Base-by-base conservation (phyloP, 2,113 vertebrate species). In the Eulemur rufifrons region DNA sequence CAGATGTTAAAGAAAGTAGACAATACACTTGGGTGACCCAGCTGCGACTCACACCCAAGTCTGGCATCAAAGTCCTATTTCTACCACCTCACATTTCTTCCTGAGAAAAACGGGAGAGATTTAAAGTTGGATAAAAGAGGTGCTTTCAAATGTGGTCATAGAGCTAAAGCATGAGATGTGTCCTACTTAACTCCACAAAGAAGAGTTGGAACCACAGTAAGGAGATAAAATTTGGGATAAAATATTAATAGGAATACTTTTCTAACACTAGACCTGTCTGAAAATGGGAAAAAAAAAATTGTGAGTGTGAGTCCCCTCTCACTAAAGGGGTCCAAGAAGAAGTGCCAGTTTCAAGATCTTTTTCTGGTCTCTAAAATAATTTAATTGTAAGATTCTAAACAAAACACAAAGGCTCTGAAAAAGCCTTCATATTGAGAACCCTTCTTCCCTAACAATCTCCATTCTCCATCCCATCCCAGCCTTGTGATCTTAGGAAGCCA, bases 201-300 rank as follows among this genome's bases (percentile, higher is more conserved):
- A 77, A 39, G 7, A 54, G 12, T 3, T 13, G 18, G 34, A 52
- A 42, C 12, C 3, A 18, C 0, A 2, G 12, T 66, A n/a, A 20
- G 39, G 32, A 12, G 12, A 39, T 37, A 17, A 47, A 45, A 59
- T 13, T 2, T 6, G 9, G 50, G 59, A 37, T 6, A 21, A 71
- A 69, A 50, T 54, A 54, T 54, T 54, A 54, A 54, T 1, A 39
- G 45, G 66, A 74, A 59, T 9, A 14, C 4, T 64, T 94, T 76
- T 5, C 73, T 63, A 61, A 74, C 32, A 52, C 1, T 39, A 78
- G 39, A 45, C 14, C 20, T 80, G 9, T 45, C 15, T 12, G 20
- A 37, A 81, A n/a, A 86, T 17, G n/a, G 11, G 15, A 7, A 13
- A 21, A 6, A 21, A 6, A 29, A 66, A 69, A 17, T 27, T 20